Percentiles rank a stretch among this genome's conserved stretches.
These are phyloP conservation scores for Strigamia maritima DNA, from an alignment of 2,888 invertebrate species.

Conservation along the genomic window DNA sequence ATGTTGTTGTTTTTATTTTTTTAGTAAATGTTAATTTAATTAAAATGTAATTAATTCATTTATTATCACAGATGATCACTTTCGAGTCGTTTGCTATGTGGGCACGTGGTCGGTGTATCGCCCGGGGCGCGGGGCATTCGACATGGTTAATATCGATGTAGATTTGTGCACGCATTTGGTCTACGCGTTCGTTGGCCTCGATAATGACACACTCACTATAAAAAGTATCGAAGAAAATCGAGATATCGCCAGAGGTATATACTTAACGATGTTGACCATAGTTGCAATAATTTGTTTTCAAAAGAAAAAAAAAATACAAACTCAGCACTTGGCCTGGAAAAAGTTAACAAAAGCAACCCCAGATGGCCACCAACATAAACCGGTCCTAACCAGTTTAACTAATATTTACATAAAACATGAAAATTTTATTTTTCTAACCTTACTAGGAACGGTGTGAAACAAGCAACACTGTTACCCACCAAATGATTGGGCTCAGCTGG, in stretches of 20 bases:
- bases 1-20: neutral
- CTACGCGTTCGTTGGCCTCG: slow-evolving; percentile 77
- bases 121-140: slow-evolving; percentile 63
- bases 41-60: neutral
- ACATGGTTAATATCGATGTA: slow-evolving; percentile 67
- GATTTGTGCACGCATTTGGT: slow-evolving; percentile 74
- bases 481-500: too few relatives aligned
- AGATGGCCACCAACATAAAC: too few relatives aligned
- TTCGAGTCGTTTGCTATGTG: slow-evolving; percentile 70
- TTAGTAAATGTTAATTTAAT: neutral
- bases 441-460: too few relatives aligned
- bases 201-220: slow-evolving; percentile 64
- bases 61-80: slow-evolving; percentile 11
- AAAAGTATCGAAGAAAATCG: slow-evolving; percentile 63
- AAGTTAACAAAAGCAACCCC: too few relatives aligned
- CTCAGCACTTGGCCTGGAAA: too few relatives aligned
- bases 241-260: neutral
- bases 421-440: too few relatives aligned
- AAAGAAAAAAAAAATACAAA: neutral
- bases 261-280: neutral
- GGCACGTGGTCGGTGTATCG: slow-evolving; percentile 77
- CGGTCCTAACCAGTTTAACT: too few relatives aligned
- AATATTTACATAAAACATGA: too few relatives aligned
- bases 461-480: too few relatives aligned
- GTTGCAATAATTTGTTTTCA: neutral